Evolutionary conservation across 1,140 invertebrate species (phyloP).

Genomic region (Drosophila pachea): DNA sequence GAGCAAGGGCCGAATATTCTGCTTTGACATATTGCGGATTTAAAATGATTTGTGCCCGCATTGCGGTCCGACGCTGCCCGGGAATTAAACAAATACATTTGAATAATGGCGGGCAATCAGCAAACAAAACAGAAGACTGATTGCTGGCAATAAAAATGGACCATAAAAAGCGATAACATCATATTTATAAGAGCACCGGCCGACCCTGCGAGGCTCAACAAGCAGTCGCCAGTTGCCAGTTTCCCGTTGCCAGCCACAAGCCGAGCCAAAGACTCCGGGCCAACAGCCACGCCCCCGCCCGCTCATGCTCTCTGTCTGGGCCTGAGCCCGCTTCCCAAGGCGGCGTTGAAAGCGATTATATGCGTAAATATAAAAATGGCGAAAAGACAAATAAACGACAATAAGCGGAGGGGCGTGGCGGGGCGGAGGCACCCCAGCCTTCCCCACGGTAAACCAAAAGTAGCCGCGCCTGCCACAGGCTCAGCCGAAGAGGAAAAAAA

Average conservation of each 20-base stretch:
- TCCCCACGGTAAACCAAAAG: no score
- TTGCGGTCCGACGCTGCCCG: conserved; percentile 30
- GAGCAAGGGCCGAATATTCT: conserved; percentile 47
- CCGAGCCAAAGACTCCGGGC: conserved; percentile 1
- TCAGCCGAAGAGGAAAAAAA: conserved; percentile 14
- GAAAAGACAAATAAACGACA: conserved; percentile 77
- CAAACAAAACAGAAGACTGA: conserved; percentile 76
- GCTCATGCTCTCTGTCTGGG: no score
- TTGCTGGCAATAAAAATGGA: conserved; percentile 75
- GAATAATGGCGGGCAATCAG: conserved; percentile 74
- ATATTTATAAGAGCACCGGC: conserved; percentile 68
- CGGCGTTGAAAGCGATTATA: conserved; percentile 76
- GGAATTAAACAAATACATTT: conserved; percentile 77
- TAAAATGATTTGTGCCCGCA: conserved; percentile 72
- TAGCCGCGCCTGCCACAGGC: conserved; percentile 3
- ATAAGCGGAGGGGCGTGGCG: conserved; percentile 60
- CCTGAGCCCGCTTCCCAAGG: conserved; percentile 39
- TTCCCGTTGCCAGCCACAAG: conserved; percentile 16
- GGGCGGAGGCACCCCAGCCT: no score
- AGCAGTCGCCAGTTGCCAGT: conserved; percentile 10
- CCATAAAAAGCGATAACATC: conserved; percentile 78
- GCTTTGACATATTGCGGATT: conserved; percentile 75
- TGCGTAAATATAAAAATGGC: conserved; percentile 78
- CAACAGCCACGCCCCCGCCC: no score
- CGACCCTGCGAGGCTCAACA: conserved; percentile 38